These are phyloP conservation scores for Pentalonia nigronervosa DNA, from an alignment of 1,140 invertebrate genomes.

Conservation along the genomic window DNA sequence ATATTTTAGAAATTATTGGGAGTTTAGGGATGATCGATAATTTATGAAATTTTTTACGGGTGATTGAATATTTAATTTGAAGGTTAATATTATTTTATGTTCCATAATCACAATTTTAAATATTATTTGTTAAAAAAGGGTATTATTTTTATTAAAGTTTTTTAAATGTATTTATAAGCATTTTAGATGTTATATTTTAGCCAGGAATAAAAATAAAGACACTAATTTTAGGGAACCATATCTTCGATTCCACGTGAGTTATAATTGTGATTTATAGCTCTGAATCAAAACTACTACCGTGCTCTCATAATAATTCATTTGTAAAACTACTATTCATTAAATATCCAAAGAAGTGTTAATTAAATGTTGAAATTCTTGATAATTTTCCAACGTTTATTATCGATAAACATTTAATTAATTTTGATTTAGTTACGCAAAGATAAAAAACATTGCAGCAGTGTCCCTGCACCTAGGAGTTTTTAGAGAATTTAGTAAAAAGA, in stretches of 20 bases:
- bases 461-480: not conserved
- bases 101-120: too few species aligned
- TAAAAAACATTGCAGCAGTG: not conserved
- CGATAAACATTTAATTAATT: not conserved
- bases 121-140: too few species aligned
- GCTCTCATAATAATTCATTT: too few species aligned
- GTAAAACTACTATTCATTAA: not conserved
- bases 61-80: too few species aligned
- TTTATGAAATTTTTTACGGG: too few species aligned
- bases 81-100: too few species aligned
- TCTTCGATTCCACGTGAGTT: not conserved
- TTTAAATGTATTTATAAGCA: not conserved
- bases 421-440: not conserved
- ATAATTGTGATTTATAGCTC: too few species aligned
- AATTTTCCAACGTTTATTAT: slow-evolving; percentile 3
- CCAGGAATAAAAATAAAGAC: not conserved
- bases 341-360: not conserved
- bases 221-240: not conserved
- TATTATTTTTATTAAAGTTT: too few species aligned
- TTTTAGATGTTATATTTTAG: not conserved
- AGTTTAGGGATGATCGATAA: too few species aligned
- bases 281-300: too few species aligned
- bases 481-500: not conserved
- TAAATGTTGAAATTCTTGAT: slow-evolving; percentile 2
- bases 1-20: too few species aligned